Evolutionary conservation across 1,140 invertebrate genomes (phyloP).

Genomic region (Asobara japonica): DNA sequence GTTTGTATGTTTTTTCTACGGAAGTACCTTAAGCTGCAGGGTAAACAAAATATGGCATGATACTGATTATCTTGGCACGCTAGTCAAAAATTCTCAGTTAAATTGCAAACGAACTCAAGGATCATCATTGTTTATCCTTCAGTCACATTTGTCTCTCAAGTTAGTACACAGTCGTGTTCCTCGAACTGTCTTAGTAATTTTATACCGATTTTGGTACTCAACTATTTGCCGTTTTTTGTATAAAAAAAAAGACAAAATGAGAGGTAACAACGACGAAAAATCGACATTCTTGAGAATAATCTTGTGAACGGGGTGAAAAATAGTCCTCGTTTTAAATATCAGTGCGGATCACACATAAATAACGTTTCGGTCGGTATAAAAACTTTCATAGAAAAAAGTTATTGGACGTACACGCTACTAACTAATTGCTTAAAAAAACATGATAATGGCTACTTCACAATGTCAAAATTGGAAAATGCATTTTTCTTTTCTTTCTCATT

Average conservation of each 20-base stretch:
- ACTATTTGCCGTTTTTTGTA: background rate
- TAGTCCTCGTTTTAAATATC: background rate
- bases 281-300: background rate
- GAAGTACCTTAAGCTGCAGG: background rate
- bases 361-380: constrained; percentile 55
- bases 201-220: background rate
- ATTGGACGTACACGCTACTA: constrained; percentile 50
- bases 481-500: background rate
- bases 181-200: background rate
- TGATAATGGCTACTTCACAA: constrained; percentile 6
- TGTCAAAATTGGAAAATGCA: background rate
- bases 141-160: background rate
- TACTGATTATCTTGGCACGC: constrained; percentile 26
- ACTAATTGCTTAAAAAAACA: constrained; percentile 2
- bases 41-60: background rate
- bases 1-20: no score
- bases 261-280: background rate
- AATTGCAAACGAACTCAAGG: background rate
- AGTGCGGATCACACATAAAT: background rate
- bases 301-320: background rate
- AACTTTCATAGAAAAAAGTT: constrained; percentile 55
- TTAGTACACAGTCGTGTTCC: background rate
- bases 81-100: constrained; percentile 6
- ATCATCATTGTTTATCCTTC: constrained; percentile 12
- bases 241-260: no score